These are phyloP conservation scores for Mastomys natalensis DNA, from an alignment of 2,113 vertebrate species.

Conservation along the genomic window DNA sequence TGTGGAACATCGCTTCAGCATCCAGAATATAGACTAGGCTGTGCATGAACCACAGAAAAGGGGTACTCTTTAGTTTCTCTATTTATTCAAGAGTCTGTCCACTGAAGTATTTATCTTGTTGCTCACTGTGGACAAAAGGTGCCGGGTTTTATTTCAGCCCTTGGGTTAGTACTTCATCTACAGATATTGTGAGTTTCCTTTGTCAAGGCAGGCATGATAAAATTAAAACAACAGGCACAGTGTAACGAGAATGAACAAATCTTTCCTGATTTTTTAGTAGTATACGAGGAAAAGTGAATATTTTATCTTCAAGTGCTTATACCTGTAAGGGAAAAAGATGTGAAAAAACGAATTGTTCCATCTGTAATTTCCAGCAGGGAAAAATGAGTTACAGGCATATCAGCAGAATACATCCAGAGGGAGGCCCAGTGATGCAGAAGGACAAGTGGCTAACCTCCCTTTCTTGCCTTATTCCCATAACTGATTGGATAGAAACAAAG, in stretches of 20 bases:
- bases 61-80: constrained; percentile 66
- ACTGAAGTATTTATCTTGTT: constrained; percentile 73
- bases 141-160: constrained; percentile 73
- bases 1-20: constrained; percentile 34
- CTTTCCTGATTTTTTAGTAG: neutral
- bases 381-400: constrained; percentile 78
- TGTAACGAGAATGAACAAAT: constrained; percentile 80
- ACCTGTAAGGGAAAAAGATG: constrained; percentile 76
- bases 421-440: constrained; percentile 74
- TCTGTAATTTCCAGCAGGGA: constrained; percentile 82
- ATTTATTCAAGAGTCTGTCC: constrained; percentile 72
- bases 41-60: constrained; percentile 61
- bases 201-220: constrained; percentile 76
- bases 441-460: constrained; percentile 67
- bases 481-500: constrained; percentile 72
- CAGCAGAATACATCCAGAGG: constrained; percentile 75
- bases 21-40: constrained; percentile 48
- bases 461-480: constrained; percentile 65
- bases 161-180: constrained; percentile 80
- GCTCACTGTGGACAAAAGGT: constrained; percentile 68
- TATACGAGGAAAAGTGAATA: constrained; percentile 74
- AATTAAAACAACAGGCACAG: constrained; percentile 81
- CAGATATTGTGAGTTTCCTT: constrained; percentile 74
- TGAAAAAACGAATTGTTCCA: constrained; percentile 74
- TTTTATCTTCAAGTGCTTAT: constrained; percentile 80